phyloP scores from a whole-genome alignment of 1,140 invertebrate genomes.

The Akabosia matsudoensis region DNA sequence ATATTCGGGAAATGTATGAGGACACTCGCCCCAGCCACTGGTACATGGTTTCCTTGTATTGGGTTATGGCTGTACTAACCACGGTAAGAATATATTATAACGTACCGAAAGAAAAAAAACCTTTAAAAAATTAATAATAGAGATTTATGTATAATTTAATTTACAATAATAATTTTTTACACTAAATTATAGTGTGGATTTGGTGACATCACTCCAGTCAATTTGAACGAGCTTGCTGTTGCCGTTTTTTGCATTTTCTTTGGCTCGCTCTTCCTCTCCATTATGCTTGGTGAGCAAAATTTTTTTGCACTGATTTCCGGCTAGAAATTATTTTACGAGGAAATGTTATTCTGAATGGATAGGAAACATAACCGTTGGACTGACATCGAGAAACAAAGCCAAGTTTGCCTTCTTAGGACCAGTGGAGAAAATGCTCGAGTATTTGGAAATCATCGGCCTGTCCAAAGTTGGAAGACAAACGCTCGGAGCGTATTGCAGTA shows the following conservation, averaged over 20 bases:
- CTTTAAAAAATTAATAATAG: too few species aligned
- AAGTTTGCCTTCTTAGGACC: background rate
- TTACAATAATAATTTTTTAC: background rate
- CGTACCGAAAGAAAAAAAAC: too few species aligned
- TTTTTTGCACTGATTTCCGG: background rate
- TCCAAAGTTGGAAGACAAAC: background rate
- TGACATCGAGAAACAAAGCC: background rate
- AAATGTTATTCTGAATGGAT: background rate
- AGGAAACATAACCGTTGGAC: background rate
- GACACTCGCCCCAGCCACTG: background rate
- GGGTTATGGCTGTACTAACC: background rate
- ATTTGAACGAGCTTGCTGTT: background rate
- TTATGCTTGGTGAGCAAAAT: background rate
- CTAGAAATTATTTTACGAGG: background rate
- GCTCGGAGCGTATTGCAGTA: background rate
- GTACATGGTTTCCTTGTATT: background rate
- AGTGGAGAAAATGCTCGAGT: constrained; percentile 16
- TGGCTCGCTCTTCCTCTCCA: constrained; percentile 1
- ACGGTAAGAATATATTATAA: background rate
- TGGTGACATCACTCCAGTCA: background rate
- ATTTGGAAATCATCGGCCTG: background rate
- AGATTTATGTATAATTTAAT: background rate
- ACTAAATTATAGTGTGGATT: background rate
- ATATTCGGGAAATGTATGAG: too few species aligned
- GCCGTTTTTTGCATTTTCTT: background rate